phyloP scores from a whole-genome alignment of 2,113 vertebrate species.

The Callithrix jacchus region DNA sequence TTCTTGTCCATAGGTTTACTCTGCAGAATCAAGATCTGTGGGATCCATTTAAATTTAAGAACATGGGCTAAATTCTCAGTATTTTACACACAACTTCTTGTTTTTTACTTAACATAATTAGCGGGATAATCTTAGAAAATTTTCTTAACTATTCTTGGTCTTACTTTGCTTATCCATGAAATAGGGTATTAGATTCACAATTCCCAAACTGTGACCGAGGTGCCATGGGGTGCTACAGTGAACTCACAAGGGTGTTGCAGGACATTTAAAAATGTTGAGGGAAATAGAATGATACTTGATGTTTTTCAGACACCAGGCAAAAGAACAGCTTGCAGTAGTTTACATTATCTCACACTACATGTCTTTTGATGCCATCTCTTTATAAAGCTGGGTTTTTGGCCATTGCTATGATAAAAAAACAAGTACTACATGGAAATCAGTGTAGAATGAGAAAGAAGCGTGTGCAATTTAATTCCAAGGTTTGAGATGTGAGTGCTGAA shows the following conservation, averaged over 20 bases:
- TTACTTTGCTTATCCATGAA: constrained; percentile 5
- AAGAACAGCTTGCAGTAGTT: not conserved
- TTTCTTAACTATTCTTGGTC: not conserved
- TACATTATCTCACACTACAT: not conserved
- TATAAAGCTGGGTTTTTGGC: not conserved
- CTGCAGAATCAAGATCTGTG: not conserved
- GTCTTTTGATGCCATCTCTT: not conserved
- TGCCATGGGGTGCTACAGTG: not conserved
- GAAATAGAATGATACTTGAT: not conserved
- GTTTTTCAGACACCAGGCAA: not conserved
- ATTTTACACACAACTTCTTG: not conserved
- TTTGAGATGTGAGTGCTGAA: not conserved
- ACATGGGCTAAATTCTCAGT: not conserved
- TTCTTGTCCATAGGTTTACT: not conserved
- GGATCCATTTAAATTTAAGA: not conserved
- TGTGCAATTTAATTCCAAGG: not conserved
- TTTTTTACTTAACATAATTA: not conserved
- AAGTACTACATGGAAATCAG: not conserved
- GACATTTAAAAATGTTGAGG: not conserved
- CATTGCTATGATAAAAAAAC: not conserved
- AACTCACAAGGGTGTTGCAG: not conserved
- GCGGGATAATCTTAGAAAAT: not conserved
- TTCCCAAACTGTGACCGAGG: not conserved
- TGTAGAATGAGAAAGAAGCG: not conserved
- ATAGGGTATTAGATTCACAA: not conserved